A percentile compares a stretch with the other conserved stretches of the same genome.
These are phyloP conservation scores for Allacma fusca DNA, from an alignment of 2,888 invertebrate genomes.

Conservation along the genomic window DNA sequence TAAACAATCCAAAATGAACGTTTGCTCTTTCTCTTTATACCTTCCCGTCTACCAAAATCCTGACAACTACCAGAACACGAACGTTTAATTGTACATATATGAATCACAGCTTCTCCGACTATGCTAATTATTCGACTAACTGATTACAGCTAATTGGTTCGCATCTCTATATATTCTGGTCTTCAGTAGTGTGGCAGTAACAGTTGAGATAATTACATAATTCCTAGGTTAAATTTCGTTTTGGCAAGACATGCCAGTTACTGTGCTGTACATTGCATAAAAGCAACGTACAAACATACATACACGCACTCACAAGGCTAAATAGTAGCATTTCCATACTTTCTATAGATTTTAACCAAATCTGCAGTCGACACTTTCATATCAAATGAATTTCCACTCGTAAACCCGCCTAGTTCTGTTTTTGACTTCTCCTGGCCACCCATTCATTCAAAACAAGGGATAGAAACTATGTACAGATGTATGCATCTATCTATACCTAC, in stretches of 20 bases:
- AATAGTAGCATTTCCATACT: too few relatives aligned
- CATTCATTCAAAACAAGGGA: conserved; percentile 37
- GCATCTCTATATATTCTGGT: neutral
- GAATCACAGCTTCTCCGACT: neutral
- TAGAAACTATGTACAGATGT: neutral
- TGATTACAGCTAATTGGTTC: neutral
- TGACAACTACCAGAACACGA: neutral
- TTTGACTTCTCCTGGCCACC: conserved; percentile 45
- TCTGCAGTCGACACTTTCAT: conserved; percentile 52
- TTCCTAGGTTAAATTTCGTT: neutral
- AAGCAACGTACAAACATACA: too few relatives aligned
- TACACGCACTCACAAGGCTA: too few relatives aligned
- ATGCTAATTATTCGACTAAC: neutral
- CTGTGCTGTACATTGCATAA: too few relatives aligned
- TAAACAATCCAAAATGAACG: neutral
- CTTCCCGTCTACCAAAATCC: neutral
- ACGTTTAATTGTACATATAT: neutral
- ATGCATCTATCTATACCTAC: neutral
- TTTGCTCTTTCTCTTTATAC: neutral
- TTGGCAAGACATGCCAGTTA: too few relatives aligned
- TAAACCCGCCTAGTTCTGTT: conserved; percentile 43
- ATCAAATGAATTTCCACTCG: conserved; percentile 52
- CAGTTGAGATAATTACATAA: neutral
- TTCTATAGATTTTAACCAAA: neutral
- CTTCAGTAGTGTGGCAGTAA: neutral